Base-by-base conservation (phyloP, 2,113 vertebrate genomes). In the Amphiprion ocellaris region DNA sequence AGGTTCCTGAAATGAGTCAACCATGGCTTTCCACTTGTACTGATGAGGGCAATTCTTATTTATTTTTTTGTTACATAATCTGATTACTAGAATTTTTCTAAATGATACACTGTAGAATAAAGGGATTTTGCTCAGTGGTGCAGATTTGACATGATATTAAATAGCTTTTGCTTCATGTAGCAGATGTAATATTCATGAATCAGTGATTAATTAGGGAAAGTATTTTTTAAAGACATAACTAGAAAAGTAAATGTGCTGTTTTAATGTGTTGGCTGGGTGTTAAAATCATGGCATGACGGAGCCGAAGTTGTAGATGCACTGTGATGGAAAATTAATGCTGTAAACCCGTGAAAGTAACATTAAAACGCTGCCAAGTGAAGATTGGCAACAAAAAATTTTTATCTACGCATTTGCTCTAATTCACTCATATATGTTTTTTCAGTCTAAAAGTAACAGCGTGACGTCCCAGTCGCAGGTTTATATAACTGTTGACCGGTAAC, bases 401-500 rank as follows among this genome's bases (percentile, higher is more conserved):
- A 28, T 63, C n/a, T 8, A 10, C 10, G 4, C 66, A n/a, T 80
- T 55, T 6, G 9, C 82, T 62, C 49, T 53, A 58, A 52, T 33
- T 52, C 58, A 24, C 30, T 53, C 33, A 30, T 26, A 69, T 46
- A 8, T 21, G 70, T 54, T 46, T 23, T 10, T 5, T 30, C 11
- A 23, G 19, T 49, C 6, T 21, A 23, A 49, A 59, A 47, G 41
- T 14, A 30, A 64, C 30, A 47, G 21, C 10, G 4, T 10, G 9
- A 44, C 0, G 10, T 47, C 26, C 33, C n/a, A 11, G 46, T 41
- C 65, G 19, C 62, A 56, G 47, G 67, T 67, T 76, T 74, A 49
- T 54, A 10, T 71, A 76, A 78, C 28, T 33, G 58, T 41, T 53
- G 68, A 73, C 68, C 65, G 33, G 9, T 15, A 76, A 68, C 63